Conservation (phyloP, 2,113 vertebrate species). For the Catharus bicknelli region DNA sequence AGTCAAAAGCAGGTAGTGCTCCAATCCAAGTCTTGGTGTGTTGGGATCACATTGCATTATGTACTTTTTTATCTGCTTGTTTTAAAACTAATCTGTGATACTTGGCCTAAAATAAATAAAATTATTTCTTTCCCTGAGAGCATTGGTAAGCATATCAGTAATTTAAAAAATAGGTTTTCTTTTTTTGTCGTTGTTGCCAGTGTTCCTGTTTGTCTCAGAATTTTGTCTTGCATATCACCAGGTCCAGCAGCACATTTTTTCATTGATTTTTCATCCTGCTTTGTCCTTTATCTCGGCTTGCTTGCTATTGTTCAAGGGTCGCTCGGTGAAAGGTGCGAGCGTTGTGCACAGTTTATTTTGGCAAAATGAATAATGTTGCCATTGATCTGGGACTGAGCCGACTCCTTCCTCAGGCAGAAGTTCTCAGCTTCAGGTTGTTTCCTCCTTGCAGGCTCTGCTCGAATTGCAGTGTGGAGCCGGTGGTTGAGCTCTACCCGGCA, state of each 20-base stretch:
- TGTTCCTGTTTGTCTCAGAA: conserved; percentile 1
- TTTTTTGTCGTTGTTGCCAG: neutral
- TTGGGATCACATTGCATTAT: accelerated
- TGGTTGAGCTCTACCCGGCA: conserved; percentile 64
- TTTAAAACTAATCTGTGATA: neutral
- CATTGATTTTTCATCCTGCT: conserved; percentile 33
- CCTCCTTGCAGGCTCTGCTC: conserved; percentile 48
- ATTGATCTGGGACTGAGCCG: conserved; percentile 67
- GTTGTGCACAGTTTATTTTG: conserved; percentile 74
- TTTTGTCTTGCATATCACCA: neutral
- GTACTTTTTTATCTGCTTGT: neutral
- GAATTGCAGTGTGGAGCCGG: conserved; percentile 58
- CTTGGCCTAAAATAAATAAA: neutral
- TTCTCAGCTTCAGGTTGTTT: conserved; percentile 71
- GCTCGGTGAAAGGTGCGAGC: conserved; percentile 72
- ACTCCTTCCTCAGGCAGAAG: conserved; percentile 69
- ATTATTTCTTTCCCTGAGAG: neutral
- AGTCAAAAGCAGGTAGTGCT: neutral
- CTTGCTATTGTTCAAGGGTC: conserved; percentile 76
- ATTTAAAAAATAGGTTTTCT: neutral
- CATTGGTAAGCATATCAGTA: neutral
- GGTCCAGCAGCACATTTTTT: neutral
- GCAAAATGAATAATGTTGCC: conserved; percentile 64
- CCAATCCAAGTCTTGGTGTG: neutral
- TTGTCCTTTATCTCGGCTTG: conserved; percentile 74